Evolutionary conservation across 2,113 vertebrate species (phyloP).

Genomic region (Oreochromis spilurus): DNA sequence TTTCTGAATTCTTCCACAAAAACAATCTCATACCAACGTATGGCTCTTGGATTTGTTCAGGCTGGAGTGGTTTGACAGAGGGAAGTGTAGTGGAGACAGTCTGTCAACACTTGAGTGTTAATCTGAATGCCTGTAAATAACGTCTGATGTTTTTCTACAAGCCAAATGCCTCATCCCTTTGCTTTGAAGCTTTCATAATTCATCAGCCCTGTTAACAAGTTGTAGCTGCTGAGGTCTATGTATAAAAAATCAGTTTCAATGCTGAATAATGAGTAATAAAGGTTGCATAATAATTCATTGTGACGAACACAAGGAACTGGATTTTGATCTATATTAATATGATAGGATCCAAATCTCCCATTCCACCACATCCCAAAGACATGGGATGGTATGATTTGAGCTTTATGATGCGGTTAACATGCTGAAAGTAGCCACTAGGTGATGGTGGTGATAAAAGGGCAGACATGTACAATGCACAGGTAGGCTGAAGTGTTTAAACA

Average conservation of each 20-base stretch:
- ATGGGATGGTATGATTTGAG: no score
- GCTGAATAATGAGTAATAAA: not conserved
- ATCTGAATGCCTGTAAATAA: not conserved
- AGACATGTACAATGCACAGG: not conserved
- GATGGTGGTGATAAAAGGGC: not conserved
- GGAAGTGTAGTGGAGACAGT: not conserved
- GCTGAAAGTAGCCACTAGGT: not conserved
- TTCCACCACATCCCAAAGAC: not conserved
- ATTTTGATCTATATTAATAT: not conserved
- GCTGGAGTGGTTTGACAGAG: not conserved
- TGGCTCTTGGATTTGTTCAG: constrained; percentile 1
- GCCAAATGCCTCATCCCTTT: not conserved
- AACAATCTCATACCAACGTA: not conserved
- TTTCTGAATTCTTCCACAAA: not conserved
- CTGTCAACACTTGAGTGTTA: not conserved
- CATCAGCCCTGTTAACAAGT: not conserved
- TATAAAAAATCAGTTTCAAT: not conserved
- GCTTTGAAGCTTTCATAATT: not conserved
- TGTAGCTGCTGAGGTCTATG: not conserved
- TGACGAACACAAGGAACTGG: not conserved
- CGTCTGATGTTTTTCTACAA: not conserved
- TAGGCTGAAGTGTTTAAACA: not conserved
- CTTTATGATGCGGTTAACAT: not conserved
- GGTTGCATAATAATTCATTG: not conserved
- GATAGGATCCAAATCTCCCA: not conserved